Evolutionary conservation across 1,140 invertebrate species (phyloP).

Genomic region (Aphaenogaster ashmeadi): DNA sequence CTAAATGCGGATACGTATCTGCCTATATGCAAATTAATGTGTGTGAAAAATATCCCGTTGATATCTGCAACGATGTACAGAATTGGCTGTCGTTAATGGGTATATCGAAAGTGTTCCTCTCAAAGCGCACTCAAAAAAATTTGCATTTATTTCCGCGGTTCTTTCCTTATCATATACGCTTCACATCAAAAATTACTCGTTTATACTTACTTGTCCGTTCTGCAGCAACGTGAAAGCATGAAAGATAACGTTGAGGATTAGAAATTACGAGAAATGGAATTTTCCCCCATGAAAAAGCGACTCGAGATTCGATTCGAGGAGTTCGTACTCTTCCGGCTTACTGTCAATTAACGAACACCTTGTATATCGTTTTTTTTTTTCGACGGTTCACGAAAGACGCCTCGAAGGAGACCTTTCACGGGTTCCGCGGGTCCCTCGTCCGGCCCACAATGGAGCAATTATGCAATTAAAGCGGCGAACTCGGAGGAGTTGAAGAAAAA

Average conservation of each 20-base stretch:
- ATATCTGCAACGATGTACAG: background rate
- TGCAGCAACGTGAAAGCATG: conserved; percentile 51
- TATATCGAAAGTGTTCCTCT: background rate
- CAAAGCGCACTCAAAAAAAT: background rate
- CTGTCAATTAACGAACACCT: background rate
- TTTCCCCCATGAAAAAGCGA: background rate
- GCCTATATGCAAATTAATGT: conserved; percentile 63
- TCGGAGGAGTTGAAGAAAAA: conserved; percentile 56
- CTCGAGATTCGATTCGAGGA: background rate
- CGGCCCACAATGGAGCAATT: conserved; percentile 60
- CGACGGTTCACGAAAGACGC: background rate
- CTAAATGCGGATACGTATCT: conserved; percentile 62
- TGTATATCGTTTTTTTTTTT: conserved; percentile 9
- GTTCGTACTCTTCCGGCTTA: background rate
- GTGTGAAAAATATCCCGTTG: conserved; percentile 40
- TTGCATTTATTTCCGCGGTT: background rate
- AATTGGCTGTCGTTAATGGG: background rate
- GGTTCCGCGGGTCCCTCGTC: background rate
- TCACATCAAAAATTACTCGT: background rate
- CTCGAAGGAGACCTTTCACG: background rate
- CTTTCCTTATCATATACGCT: background rate
- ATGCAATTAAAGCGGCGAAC: conserved; percentile 57
- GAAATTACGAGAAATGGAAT: background rate
- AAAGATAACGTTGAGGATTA: conserved; percentile 38
- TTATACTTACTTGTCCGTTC: conserved; percentile 71